Conservation (phyloP, 2,797 vertebrate species). For the Xenopus petersii region DNA sequence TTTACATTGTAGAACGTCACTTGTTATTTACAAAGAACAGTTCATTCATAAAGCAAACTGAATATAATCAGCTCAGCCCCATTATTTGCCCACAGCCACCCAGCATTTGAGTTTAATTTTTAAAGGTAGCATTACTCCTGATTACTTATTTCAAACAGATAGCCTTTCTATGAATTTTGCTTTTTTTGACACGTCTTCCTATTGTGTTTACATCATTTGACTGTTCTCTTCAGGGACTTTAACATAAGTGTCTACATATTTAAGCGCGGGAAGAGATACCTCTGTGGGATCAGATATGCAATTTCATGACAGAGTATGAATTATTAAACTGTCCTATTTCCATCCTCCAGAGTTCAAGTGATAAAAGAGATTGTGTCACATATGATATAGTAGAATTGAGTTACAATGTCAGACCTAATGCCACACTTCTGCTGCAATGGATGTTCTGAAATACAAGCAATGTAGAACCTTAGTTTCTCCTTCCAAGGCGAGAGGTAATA, state of each 20-base stretch:
- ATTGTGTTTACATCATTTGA: too few relatives aligned
- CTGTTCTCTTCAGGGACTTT: too few relatives aligned
- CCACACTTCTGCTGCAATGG: neutral
- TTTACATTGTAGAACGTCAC: too few relatives aligned
- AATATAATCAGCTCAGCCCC: too few relatives aligned
- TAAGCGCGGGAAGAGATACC: constrained; percentile 12
- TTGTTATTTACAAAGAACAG: too few relatives aligned
- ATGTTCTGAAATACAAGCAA: neutral
- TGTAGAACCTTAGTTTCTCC: neutral
- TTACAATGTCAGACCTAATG: constrained; percentile 15
- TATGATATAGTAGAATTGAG: constrained; percentile 35
- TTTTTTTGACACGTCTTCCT: too few relatives aligned
- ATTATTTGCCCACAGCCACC: too few relatives aligned
- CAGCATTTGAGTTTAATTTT: too few relatives aligned
- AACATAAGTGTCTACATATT: constrained; percentile 7
- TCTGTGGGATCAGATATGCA: constrained; percentile 9
- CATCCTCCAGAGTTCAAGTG: constrained; percentile 13
- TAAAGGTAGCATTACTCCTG: too few relatives aligned
- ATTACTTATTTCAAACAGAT: too few relatives aligned
- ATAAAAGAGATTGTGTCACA: constrained; percentile 29
- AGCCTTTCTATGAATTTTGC: too few relatives aligned
- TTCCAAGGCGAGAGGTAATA: neutral
- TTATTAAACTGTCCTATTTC: constrained; percentile 32
- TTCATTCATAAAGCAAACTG: too few relatives aligned
- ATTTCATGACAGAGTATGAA: constrained; percentile 28